These are phyloP conservation scores for Germaria angustata DNA, from an alignment of 2,888 invertebrate species.

Conservation along the genomic window DNA sequence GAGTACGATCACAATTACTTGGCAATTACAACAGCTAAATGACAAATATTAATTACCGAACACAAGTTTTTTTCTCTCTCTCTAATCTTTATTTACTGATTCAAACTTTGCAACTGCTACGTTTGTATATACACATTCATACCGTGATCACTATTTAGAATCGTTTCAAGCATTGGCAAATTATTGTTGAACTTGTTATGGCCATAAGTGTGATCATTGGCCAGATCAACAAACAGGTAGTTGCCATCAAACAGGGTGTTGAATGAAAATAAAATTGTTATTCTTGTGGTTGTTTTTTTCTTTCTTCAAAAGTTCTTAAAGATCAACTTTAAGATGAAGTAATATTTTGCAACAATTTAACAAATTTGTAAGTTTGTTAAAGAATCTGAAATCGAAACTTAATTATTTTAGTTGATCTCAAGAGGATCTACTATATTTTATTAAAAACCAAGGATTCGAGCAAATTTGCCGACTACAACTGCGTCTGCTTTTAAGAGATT, in stretches of 20 bases:
- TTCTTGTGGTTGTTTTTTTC: too few relatives aligned
- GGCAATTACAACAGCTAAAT: slow-evolving; percentile 32
- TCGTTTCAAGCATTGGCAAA: slow-evolving; percentile 33
- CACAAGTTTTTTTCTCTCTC: slow-evolving; percentile 5
- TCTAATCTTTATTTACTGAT: background rate
- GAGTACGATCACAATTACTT: slow-evolving; percentile 11
- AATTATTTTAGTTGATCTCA: too few relatives aligned
- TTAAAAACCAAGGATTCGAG: slow-evolving; percentile 19
- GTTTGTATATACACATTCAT: background rate
- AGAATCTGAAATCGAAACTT: background rate
- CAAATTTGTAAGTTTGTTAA: too few relatives aligned
- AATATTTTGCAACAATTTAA: too few relatives aligned
- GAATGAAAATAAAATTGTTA: background rate
- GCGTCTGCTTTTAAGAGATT: background rate
- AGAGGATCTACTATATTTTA: background rate
- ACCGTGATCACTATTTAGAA: background rate
- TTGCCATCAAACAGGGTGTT: background rate
- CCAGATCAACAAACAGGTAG: background rate
- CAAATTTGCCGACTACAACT: slow-evolving; percentile 46
- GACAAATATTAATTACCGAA: slow-evolving; percentile 62
- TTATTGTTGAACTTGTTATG: slow-evolving; percentile 39
- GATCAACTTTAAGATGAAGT: too few relatives aligned
- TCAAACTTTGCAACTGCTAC: background rate
- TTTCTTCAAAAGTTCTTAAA: too few relatives aligned
- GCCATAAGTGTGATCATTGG: background rate